phyloP scores from a whole-genome alignment of 1,140 invertebrate genomes.

The Nephila pilipes region DNA sequence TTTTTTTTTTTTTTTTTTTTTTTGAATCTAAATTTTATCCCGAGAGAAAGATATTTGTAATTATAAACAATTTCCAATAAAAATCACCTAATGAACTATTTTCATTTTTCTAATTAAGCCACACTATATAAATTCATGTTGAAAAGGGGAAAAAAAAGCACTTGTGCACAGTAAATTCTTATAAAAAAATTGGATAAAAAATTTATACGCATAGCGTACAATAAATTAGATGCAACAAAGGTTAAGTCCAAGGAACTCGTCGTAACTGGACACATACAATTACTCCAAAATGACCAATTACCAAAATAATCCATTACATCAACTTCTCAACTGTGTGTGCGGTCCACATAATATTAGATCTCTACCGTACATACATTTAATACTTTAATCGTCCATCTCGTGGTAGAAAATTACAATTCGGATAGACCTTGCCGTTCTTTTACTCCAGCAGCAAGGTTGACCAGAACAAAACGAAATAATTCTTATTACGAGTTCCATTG shows the following conservation, averaged over 20 bases:
- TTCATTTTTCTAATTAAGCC: too few species aligned
- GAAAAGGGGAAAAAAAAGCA: too few species aligned
- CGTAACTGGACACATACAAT: background rate
- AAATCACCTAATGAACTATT: too few species aligned
- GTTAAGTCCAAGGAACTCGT: background rate
- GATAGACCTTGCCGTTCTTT: background rate
- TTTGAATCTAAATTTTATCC: too few species aligned
- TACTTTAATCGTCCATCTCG: background rate
- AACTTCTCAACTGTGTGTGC: background rate
- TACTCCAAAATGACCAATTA: background rate
- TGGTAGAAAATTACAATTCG: background rate
- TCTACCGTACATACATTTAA: background rate
- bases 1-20: too few species aligned
- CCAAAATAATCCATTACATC: background rate
- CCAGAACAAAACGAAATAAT: slow-evolving; percentile 18
- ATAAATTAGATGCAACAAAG: too few species aligned
- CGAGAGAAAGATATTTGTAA: too few species aligned
- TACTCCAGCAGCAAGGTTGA: background rate
- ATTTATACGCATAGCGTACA: too few species aligned
- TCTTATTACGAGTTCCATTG: slow-evolving; percentile 7
- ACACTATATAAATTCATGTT: too few species aligned
- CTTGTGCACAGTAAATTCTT: too few species aligned
- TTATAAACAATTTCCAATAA: too few species aligned
- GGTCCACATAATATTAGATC: background rate
- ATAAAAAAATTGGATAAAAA: too few species aligned